Evolutionary conservation across 2,888 invertebrate genomes (phyloP).

Genomic region (Scotopteryx bipunctaria): DNA sequence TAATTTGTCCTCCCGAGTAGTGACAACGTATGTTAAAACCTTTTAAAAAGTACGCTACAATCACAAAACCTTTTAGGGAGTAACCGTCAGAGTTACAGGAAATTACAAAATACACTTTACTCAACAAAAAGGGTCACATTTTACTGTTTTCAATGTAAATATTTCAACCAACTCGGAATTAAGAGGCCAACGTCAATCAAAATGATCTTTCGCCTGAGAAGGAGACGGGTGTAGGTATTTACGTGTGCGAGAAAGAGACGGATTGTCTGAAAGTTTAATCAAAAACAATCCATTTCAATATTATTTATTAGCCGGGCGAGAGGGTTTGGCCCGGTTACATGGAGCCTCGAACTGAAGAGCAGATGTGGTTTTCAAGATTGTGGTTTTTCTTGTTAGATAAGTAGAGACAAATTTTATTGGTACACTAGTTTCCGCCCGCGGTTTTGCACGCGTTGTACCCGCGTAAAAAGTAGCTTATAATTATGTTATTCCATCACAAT

Average conservation of each 20-base stretch:
- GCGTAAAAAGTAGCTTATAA: no score
- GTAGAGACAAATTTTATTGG: no score
- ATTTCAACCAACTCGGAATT: slow-evolving; percentile 46
- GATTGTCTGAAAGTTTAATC: slow-evolving; percentile 52
- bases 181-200: slow-evolving; percentile 53
- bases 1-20: no score
- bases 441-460: no score
- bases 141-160: slow-evolving; percentile 54
- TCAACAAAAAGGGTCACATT: slow-evolving; percentile 36
- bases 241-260: slow-evolving; percentile 35
- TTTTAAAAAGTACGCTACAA: no score
- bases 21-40: no score
- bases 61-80: no score
- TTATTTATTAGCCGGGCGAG: slow-evolving; percentile 60
- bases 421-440: no score
- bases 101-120: slow-evolving; percentile 40
- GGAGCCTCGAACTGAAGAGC: background rate
- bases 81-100: no score
- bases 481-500: no score
- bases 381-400: no score
- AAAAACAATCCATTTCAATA: slow-evolving; percentile 68
- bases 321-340: slow-evolving; percentile 41
- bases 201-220: slow-evolving; percentile 42
- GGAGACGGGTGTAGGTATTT: slow-evolving; percentile 18
- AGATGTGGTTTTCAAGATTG: slow-evolving; percentile 13